phyloP scores from a whole-genome alignment of 2,888 invertebrate species.

The Callimorpha dominula region DNA sequence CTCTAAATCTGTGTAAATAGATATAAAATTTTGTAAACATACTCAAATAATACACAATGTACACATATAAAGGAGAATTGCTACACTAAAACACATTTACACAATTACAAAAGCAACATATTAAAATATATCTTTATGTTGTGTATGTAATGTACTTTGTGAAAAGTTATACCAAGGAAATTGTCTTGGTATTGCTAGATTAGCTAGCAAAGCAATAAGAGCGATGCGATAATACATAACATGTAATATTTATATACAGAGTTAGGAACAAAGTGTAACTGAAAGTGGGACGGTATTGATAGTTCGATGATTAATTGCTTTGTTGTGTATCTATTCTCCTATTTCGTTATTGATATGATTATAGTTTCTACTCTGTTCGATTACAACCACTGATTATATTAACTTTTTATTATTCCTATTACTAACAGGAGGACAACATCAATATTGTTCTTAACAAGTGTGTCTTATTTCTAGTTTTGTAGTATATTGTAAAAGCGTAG shows the following conservation, averaged over 20 bases:
- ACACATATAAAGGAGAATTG: background rate
- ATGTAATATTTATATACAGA: background rate
- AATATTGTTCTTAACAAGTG: constrained; percentile 2
- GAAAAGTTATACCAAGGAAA: background rate
- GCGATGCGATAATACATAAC: background rate
- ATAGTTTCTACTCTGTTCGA: background rate
- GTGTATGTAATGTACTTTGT: background rate
- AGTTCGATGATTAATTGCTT: background rate
- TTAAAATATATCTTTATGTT: background rate
- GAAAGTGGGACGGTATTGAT: constrained; percentile 2
- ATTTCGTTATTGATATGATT: background rate
- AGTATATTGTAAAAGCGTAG: background rate
- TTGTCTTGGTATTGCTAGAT: background rate
- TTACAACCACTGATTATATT: background rate
- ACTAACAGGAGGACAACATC: background rate
- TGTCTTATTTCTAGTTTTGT: background rate
- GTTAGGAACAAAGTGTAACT: constrained; percentile 3
- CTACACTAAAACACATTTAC: background rate
- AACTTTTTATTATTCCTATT: background rate
- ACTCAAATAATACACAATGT: constrained; percentile 13
- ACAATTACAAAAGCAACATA: constrained; percentile 3
- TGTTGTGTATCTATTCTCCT: background rate
- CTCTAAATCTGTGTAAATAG: constrained; percentile 2
- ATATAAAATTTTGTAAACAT: constrained; percentile 13
- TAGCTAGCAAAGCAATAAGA: background rate